Percentiles rank a stretch among this genome's conserved stretches.
phyloP scores from a whole-genome alignment of 1,140 invertebrate species.

The Homalodisca vitripennis region DNA sequence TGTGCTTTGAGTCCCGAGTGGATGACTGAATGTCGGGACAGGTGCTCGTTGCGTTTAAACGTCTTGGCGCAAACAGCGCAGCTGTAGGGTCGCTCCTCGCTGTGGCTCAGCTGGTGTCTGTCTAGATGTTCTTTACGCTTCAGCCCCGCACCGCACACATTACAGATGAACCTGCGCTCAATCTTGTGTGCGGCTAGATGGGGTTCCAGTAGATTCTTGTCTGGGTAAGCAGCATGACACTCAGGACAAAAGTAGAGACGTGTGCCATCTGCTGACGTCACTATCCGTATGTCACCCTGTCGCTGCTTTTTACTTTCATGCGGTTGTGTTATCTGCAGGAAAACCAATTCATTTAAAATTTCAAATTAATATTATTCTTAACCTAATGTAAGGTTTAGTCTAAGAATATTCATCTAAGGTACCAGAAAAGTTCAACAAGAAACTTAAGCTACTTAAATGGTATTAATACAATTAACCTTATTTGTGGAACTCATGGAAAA shows the following conservation, averaged over 20 bases:
- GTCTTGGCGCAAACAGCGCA: constrained; percentile 82
- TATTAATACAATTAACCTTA: too few species aligned
- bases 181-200: constrained; percentile 73
- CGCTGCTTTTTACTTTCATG: constrained; percentile 38
- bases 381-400: too few species aligned
- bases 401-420: too few species aligned
- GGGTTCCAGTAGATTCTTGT: constrained; percentile 75
- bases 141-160: constrained; percentile 79
- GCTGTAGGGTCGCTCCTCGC: constrained; percentile 57
- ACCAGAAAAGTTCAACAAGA: too few species aligned
- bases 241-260: constrained; percentile 82
- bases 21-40: constrained; percentile 80
- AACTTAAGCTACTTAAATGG: too few species aligned
- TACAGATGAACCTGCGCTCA: constrained; percentile 67
- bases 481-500: too few species aligned
- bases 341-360: too few species aligned
- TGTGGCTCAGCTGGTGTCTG: constrained; percentile 46
- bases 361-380: too few species aligned
- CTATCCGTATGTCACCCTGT: constrained; percentile 71
- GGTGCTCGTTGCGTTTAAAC: constrained; percentile 82
- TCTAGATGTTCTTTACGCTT: constrained; percentile 55
- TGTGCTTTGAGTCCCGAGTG: constrained; percentile 84
- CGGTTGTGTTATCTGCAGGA: not conserved
- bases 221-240: constrained; percentile 83
- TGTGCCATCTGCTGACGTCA: constrained; percentile 77